These are phyloP conservation scores for Bombus impatiens DNA, from an alignment of 1,140 invertebrate genomes.

Conservation along the genomic window DNA sequence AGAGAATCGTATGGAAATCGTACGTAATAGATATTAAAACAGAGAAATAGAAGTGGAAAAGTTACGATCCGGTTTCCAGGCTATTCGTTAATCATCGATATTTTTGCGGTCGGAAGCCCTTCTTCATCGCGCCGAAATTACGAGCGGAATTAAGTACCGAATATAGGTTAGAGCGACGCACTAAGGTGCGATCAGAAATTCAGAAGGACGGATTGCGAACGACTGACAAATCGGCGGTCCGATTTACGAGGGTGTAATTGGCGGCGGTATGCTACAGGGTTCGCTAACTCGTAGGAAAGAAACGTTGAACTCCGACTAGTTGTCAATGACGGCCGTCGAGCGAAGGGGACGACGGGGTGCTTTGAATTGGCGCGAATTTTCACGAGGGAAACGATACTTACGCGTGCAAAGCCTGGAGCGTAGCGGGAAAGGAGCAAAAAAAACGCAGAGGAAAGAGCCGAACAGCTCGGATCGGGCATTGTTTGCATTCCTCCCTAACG, in stretches of 20 bases:
- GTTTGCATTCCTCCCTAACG: constrained; percentile 66
- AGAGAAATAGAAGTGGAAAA: not conserved
- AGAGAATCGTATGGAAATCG: too few species aligned
- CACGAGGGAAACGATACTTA: constrained; percentile 65
- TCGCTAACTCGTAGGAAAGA: constrained; percentile 47
- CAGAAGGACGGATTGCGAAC: constrained; percentile 55
- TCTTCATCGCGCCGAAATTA: constrained; percentile 53
- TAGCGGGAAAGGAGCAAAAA: constrained; percentile 18
- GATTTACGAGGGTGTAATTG: constrained; percentile 70
- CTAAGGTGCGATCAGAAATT: constrained; percentile 65
- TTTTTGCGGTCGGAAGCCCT: not conserved
- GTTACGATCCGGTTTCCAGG: not conserved
- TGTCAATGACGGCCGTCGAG: constrained; percentile 1
- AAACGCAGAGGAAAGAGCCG: constrained; percentile 37
- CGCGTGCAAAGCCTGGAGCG: constrained; percentile 41
- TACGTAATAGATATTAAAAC: not conserved
- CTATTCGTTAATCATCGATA: constrained; percentile 46
- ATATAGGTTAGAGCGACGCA: constrained; percentile 43
- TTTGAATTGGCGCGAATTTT: constrained; percentile 59
- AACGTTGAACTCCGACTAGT: constrained; percentile 38
- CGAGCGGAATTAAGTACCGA: constrained; percentile 34
- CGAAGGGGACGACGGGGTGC: not conserved
- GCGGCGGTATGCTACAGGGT: constrained; percentile 36
- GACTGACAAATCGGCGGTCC: constrained; percentile 65
- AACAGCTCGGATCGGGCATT: constrained; percentile 58